Conservation (phyloP, 2,888 invertebrate species). For the Mayetiola destructor region DNA sequence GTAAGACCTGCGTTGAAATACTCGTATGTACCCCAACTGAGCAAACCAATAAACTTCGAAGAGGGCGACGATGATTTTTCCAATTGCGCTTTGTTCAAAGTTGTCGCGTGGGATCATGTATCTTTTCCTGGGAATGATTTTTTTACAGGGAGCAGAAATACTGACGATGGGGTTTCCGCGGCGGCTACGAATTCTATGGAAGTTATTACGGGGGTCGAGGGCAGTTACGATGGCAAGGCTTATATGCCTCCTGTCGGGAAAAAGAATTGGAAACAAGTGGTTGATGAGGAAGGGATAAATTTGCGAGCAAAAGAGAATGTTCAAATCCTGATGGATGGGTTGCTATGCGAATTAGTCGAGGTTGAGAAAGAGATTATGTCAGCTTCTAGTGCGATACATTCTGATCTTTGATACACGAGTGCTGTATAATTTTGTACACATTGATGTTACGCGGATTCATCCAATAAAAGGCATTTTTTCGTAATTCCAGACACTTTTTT, state of each 20-base stretch:
- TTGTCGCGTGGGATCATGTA: constrained; percentile 7
- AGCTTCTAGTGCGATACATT: too few species aligned
- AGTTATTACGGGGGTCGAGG: not conserved
- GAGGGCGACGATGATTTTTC: not conserved
- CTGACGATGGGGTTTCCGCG: constrained; percentile 5
- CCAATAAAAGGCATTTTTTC: too few species aligned
- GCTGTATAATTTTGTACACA: too few species aligned
- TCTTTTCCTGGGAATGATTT: not conserved
- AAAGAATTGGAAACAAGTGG: not conserved
- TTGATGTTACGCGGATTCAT: too few species aligned
- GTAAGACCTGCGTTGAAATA: not conserved
- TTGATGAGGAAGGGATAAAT: not conserved
- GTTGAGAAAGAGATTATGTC: too few species aligned
- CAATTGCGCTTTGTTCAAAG: not conserved
- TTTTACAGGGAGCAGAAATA: not conserved
- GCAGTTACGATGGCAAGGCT: not conserved
- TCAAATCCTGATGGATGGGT: not conserved
- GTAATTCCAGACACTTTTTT: too few species aligned
- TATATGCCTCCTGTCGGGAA: not conserved
- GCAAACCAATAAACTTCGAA: not conserved
- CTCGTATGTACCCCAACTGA: not conserved
- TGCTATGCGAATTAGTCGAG: too few species aligned
- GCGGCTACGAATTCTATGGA: not conserved
- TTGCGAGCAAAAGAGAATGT: not conserved
- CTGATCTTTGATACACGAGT: too few species aligned